Conservation (phyloP, 2,113 vertebrate genomes). For the Odontesthes bonariensis region DNA sequence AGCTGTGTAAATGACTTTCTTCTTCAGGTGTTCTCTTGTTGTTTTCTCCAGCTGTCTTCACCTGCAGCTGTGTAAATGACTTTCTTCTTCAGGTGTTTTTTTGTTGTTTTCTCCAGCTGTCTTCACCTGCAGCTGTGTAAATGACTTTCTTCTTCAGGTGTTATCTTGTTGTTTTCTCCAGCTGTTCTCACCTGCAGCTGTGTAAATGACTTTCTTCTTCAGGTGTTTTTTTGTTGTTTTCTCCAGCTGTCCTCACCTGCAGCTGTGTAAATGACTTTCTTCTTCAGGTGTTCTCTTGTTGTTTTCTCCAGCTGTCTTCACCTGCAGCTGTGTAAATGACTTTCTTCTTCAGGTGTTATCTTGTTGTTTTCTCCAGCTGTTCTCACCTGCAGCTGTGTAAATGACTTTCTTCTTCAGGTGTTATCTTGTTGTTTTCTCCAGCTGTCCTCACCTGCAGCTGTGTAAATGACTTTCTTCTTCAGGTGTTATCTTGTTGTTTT, state of each 20-base stretch:
- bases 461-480: neutral
- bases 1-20: neutral
- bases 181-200: slow-evolving; percentile 87
- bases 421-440: neutral
- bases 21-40: neutral
- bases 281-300: neutral
- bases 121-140: slow-evolving; percentile 81
- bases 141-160: neutral
- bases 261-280: neutral
- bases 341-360: neutral
- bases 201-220: neutral
- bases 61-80: slow-evolving; percentile 69
- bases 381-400: slow-evolving; percentile 82
- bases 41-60: slow-evolving; percentile 86
- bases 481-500: neutral
- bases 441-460: neutral
- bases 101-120: slow-evolving; percentile 79
- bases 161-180: slow-evolving; percentile 52
- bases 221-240: neutral
- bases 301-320: slow-evolving; percentile 86
- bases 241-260: slow-evolving; percentile 89
- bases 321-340: slow-evolving; percentile 69
- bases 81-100: neutral
- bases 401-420: neutral
- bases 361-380: slow-evolving; percentile 79